Percentiles rank a stretch among this genome's conserved stretches.
These are phyloP conservation scores for Nothoprocta pentlandii DNA, from an alignment of 2,113 vertebrate species.

Conservation along the genomic window DNA sequence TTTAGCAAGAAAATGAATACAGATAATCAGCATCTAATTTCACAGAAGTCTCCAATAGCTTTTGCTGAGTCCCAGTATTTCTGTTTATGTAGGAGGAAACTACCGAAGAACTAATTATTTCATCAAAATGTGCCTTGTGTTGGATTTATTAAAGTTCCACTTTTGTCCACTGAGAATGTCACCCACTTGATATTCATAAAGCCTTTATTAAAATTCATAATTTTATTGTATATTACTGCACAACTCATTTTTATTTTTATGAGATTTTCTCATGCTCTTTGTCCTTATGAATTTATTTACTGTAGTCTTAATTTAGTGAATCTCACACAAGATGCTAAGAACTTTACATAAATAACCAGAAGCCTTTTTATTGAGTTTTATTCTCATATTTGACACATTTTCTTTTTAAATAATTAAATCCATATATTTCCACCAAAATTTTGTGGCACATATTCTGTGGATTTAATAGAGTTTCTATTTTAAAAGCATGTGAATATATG, in stretches of 20 bases:
- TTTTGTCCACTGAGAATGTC: neutral
- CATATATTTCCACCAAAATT: neutral
- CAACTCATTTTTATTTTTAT: neutral
- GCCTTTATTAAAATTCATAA: conserved; percentile 5
- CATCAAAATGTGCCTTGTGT: neutral
- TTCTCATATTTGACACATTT: neutral
- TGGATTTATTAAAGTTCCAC: neutral
- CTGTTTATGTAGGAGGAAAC: neutral
- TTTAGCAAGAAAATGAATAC: neutral
- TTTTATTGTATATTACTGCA: neutral
- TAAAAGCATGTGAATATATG: neutral
- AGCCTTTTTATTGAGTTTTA: neutral
- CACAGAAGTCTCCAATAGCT: neutral
- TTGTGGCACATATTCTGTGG: neutral
- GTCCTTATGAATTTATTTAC: neutral
- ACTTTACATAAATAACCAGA: neutral
- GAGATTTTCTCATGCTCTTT: neutral
- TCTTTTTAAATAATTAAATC: neutral
- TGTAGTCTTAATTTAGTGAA: neutral
- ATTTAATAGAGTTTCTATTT: neutral
- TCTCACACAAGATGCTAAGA: neutral
- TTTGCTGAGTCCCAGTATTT: neutral
- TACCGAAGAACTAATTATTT: neutral
- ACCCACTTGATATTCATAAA: conserved; percentile 14
- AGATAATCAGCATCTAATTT: conserved; percentile 8